A percentile compares a stretch with the other conserved stretches of the same genome.
These are phyloP conservation scores for Electrophaes corylata DNA, from an alignment of 2,888 invertebrate species.

Conservation along the genomic window DNA sequence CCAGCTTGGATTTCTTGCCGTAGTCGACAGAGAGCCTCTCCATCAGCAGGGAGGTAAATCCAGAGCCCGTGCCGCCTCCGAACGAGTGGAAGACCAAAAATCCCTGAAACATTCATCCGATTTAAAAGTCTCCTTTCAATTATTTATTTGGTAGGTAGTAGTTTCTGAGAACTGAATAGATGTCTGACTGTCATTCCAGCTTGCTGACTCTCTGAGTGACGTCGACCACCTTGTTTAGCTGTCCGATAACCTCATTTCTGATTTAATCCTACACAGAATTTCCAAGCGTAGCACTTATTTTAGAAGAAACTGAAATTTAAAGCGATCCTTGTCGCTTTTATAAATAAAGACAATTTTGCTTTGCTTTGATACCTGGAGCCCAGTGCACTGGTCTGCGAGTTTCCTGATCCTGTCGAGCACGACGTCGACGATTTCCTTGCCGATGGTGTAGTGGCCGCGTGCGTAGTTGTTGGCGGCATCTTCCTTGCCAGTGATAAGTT, in stretches of 20 bases:
- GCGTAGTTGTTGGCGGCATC: slow-evolving; percentile 98
- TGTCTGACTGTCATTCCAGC: too few species aligned
- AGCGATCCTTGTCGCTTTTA: too few species aligned
- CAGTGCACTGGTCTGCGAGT: slow-evolving; percentile 94
- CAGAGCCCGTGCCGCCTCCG: slow-evolving; percentile 95
- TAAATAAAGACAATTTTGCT: too few species aligned
- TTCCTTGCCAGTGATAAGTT: slow-evolving; percentile 95
- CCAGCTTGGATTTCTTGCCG: slow-evolving; percentile 96
- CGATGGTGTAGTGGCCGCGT: slow-evolving; percentile 96
- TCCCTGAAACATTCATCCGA: slow-evolving; percentile 79
- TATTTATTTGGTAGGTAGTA: too few species aligned
- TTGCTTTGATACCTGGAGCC: slow-evolving; percentile 88
- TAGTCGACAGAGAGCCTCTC: slow-evolving; percentile 96
- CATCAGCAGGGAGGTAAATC: slow-evolving; percentile 96
- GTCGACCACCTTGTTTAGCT: too few species aligned
- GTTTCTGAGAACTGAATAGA: too few species aligned
- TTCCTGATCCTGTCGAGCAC: slow-evolving; percentile 92
- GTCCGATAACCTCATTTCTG: too few species aligned
- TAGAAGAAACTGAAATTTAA: too few species aligned
- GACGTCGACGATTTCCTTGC: slow-evolving; percentile 94
- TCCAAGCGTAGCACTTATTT: too few species aligned
- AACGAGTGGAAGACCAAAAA: slow-evolving; percentile 97
- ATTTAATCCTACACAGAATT: too few species aligned
- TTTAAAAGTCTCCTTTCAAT: neutral
- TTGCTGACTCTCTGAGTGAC: too few species aligned